Conservation (phyloP, 1,140 invertebrate species). For the Drosophila lini region DNA sequence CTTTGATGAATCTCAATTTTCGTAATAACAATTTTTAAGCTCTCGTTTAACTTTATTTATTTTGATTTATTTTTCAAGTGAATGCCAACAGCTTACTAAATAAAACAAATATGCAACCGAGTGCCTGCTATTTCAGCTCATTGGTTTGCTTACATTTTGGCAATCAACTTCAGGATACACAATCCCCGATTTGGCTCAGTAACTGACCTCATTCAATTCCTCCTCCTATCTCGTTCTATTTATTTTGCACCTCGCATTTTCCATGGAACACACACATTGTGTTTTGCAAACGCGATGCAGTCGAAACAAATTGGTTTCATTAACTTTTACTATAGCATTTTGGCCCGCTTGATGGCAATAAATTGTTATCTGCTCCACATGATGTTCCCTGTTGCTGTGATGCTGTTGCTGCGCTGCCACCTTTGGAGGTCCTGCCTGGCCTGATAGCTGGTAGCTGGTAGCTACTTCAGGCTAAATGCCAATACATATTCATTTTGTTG, state of each 20-base stretch:
- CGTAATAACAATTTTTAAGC: background rate
- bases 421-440: slow-evolving; percentile 29
- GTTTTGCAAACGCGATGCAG: slow-evolving; percentile 36
- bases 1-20: background rate
- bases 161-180: slow-evolving; percentile 10
- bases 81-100: slow-evolving; percentile 7
- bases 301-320: slow-evolving; percentile 80
- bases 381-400: slow-evolving; percentile 44
- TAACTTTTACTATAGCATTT: slow-evolving; percentile 82
- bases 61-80: slow-evolving; percentile 8
- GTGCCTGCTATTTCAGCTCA: slow-evolving; percentile 9
- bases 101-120: background rate
- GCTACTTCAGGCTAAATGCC: slow-evolving; percentile 78
- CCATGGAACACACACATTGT: slow-evolving; percentile 19
- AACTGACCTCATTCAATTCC: slow-evolving; percentile 31
- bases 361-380: slow-evolving; percentile 73
- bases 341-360: slow-evolving; percentile 73
- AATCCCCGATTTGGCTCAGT: slow-evolving; percentile 20
- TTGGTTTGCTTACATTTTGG: slow-evolving; percentile 29
- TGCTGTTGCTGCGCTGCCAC: slow-evolving; percentile 38
- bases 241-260: slow-evolving; percentile 26
- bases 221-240: slow-evolving; percentile 6
- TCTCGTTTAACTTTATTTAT: slow-evolving; percentile 10
- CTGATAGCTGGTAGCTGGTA: slow-evolving; percentile 42
- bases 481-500: slow-evolving; percentile 81